Evolutionary conservation across 1,140 invertebrate species (phyloP).

Genomic region (Drosophila obscura): DNA sequence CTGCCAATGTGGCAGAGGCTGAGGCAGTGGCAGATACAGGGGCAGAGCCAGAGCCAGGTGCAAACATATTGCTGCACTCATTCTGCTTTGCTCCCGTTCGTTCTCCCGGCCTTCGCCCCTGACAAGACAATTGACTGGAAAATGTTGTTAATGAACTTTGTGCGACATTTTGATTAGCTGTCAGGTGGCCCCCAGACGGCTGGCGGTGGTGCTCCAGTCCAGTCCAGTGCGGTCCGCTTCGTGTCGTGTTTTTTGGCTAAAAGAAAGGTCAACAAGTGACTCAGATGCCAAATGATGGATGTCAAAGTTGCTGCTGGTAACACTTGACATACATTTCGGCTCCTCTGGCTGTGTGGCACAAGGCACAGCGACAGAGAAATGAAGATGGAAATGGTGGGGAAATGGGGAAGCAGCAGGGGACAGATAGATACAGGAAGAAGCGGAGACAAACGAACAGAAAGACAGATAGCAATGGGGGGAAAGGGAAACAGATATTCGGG

Average conservation of each 20-base stretch:
- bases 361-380: conserved; percentile 10
- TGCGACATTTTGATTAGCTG: conserved; percentile 80
- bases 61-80: conserved; percentile 50
- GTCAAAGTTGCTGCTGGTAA: conserved; percentile 63
- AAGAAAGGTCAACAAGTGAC: conserved; percentile 73
- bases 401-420: conserved; percentile 5
- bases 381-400: background rate
- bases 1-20: background rate
- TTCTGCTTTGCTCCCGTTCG: background rate
- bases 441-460: background rate
- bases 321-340: conserved; percentile 67
- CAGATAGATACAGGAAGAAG: conserved; percentile 1
- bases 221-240: background rate
- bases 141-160: conserved; percentile 82
- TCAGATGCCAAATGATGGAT: conserved; percentile 72
- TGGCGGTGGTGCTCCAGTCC: background rate
- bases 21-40: no score
- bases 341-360: background rate
- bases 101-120: background rate
- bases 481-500: conserved; percentile 25
- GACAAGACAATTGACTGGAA: conserved; percentile 79
- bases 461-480: background rate
- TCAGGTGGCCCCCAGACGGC: conserved; percentile 7
- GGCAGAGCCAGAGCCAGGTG: conserved; percentile 10
- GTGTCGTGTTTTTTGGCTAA: conserved; percentile 26